Evolutionary conservation across 37 sponge, comb jelly and placozoan species (phyloP).

Genomic region (Dysidea cf. avara): DNA sequence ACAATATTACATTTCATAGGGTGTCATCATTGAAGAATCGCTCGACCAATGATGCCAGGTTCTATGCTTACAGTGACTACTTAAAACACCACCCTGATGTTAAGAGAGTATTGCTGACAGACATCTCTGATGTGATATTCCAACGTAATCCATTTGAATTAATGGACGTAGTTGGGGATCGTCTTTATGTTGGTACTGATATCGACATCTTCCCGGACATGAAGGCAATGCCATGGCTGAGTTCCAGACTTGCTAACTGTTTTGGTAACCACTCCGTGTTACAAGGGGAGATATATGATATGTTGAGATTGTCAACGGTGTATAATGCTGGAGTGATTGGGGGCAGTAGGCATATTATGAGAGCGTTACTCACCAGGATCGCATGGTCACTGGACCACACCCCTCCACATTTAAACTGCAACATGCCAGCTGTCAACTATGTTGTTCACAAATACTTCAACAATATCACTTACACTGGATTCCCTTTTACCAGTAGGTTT

Average conservation of each 20-base stretch:
- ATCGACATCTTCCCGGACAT: slow-evolving; percentile 66
- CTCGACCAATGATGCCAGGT: slow-evolving; percentile 77
- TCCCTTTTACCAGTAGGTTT: slow-evolving; percentile 61
- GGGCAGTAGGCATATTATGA: slow-evolving; percentile 28
- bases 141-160: slow-evolving; percentile 62
- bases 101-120: slow-evolving; percentile 58
- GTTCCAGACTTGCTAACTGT: slow-evolving; percentile 20
- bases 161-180: slow-evolving; percentile 59
- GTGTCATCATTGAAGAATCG: slow-evolving; percentile 40
- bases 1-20: slow-evolving; percentile 10
- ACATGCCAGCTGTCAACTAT: slow-evolving; percentile 69
- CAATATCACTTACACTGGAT: slow-evolving; percentile 52
- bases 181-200: slow-evolving; percentile 63
- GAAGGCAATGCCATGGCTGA: slow-evolving; percentile 53
- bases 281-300: neutral
- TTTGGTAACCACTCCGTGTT: slow-evolving; percentile 36
- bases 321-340: slow-evolving; percentile 75
- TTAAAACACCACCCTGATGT: slow-evolving; percentile 42
- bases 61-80: slow-evolving; percentile 50
- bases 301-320: slow-evolving; percentile 41
- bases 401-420: slow-evolving; percentile 55
- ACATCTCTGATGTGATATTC: slow-evolving; percentile 67
- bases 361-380: slow-evolving; percentile 23
- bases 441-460: slow-evolving; percentile 51
- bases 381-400: slow-evolving; percentile 20